These are phyloP conservation scores for Erinaceus europaeus DNA, from an alignment of 2,113 vertebrate species.

Conservation along the genomic window DNA sequence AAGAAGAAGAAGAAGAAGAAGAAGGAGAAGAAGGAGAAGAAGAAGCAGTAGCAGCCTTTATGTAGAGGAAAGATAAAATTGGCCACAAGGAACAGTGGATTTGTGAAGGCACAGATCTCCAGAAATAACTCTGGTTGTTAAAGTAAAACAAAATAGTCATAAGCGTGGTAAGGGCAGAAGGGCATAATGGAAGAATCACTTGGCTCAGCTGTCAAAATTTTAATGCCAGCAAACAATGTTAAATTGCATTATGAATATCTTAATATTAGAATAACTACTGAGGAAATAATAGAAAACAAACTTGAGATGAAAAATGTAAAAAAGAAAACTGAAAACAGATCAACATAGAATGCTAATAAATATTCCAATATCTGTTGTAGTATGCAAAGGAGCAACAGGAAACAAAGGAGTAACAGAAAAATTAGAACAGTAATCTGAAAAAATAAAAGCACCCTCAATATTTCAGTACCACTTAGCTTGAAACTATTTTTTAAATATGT, in stretches of 20 bases:
- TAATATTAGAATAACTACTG: not conserved
- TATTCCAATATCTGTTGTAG: not conserved
- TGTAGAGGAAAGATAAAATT: no score
- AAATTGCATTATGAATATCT: not conserved
- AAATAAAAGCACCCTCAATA: not conserved
- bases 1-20: no score
- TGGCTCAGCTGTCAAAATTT: not conserved
- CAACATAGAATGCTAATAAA: not conserved
- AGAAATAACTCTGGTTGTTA: no score
- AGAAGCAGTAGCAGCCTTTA: no score
- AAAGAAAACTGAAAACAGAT: not conserved
- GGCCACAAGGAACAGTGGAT: no score
- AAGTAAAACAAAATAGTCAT: not conserved
- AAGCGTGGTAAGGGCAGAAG: rapidly evolving
- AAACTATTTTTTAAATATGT: not conserved
- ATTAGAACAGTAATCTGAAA: not conserved
- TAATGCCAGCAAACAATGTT: not conserved
- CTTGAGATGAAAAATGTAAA: not conserved
- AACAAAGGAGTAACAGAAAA: not conserved
- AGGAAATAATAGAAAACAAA: not conserved
- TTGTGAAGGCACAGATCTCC: no score
- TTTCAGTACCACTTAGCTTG: not conserved
- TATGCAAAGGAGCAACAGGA: not conserved
- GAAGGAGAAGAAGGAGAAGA: no score
- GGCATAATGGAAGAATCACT: not conserved